Evolutionary conservation across 1,140 invertebrate genomes (phyloP).

Genomic region (Andricus grossulariae): DNA sequence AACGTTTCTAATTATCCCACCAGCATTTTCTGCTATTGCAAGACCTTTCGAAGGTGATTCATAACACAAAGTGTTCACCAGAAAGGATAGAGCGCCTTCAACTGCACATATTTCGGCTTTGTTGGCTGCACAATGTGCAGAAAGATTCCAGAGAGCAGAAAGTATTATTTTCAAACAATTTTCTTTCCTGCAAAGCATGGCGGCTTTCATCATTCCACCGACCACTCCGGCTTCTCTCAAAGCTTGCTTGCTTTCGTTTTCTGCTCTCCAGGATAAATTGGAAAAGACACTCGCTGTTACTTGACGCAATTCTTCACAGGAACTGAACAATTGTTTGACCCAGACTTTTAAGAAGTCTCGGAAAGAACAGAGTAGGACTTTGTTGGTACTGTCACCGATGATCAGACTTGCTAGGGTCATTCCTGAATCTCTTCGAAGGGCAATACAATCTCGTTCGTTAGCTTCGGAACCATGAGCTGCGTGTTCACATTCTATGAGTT

Average conservation of each 20-base stretch:
- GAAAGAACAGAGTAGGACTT: neutral
- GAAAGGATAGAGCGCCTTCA: constrained; percentile 87
- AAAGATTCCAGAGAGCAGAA: constrained; percentile 94
- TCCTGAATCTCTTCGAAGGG: neutral
- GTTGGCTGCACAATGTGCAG: constrained; percentile 92
- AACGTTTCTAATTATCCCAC: constrained; percentile 93
- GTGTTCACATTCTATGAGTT: constrained; percentile 4
- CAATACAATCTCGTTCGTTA: neutral
- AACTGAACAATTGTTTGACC: neutral
- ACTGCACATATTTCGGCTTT: constrained; percentile 93
- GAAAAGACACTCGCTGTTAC: constrained; percentile 1
- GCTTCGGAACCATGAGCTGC: neutral
- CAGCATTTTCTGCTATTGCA: constrained; percentile 93
- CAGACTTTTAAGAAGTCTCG: constrained; percentile 13
- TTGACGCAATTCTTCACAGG: neutral
- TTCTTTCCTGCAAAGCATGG: constrained; percentile 91
- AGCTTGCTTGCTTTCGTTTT: constrained; percentile 74
- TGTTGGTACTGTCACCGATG: neutral
- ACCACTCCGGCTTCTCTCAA: constrained; percentile 90
- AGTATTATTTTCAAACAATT: constrained; percentile 93
- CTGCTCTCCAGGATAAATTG: constrained; percentile 6
- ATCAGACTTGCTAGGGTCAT: constrained; percentile 6
- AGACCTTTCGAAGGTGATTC: constrained; percentile 88
- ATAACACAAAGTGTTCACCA: constrained; percentile 90
- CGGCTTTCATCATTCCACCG: constrained; percentile 85